Percentiles rank a stretch among this genome's conserved stretches.
phyloP scores from a whole-genome alignment of 2,888 invertebrate species.

The Hipparchia sbordonii region DNA sequence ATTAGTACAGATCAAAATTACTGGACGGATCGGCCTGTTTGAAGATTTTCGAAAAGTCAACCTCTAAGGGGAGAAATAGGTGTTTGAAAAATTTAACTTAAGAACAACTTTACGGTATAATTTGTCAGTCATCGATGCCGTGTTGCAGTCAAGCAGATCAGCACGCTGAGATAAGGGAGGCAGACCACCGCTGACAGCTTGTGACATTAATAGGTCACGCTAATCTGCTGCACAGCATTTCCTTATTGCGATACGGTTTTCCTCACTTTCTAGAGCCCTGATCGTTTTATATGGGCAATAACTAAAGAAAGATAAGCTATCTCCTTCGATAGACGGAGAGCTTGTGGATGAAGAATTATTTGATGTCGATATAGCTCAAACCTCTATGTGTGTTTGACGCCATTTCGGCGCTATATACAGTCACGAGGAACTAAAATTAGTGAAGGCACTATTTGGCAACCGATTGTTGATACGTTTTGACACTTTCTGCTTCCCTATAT shows the following conservation, averaged over 20 bases:
- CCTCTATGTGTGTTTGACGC: no score
- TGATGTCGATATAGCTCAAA: neutral
- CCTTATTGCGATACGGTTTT: conserved; percentile 40
- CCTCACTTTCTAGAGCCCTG: conserved; percentile 42
- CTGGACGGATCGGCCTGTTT: no score
- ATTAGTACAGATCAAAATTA: no score
- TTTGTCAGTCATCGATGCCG: neutral
- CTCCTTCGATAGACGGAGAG: conserved; percentile 40
- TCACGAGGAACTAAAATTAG: no score
- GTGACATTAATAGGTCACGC: conserved; percentile 36
- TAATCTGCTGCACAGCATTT: conserved; percentile 35
- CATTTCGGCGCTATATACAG: no score
- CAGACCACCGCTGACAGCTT: conserved; percentile 11
- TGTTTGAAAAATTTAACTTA: no score
- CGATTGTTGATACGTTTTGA: no score
- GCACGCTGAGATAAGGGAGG: conserved; percentile 1
- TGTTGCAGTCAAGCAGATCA: conserved; percentile 8
- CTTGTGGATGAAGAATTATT: neutral
- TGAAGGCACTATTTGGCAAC: no score
- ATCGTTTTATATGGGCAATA: conserved; percentile 47
- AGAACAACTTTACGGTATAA: neutral
- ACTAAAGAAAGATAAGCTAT: conserved; percentile 50
- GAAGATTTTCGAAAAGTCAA: no score
- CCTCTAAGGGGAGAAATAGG: no score
- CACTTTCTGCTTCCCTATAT: no score